Conservation (phyloP, 92 coral and sea anemone species). For the Galaxea fascicularis region DNA sequence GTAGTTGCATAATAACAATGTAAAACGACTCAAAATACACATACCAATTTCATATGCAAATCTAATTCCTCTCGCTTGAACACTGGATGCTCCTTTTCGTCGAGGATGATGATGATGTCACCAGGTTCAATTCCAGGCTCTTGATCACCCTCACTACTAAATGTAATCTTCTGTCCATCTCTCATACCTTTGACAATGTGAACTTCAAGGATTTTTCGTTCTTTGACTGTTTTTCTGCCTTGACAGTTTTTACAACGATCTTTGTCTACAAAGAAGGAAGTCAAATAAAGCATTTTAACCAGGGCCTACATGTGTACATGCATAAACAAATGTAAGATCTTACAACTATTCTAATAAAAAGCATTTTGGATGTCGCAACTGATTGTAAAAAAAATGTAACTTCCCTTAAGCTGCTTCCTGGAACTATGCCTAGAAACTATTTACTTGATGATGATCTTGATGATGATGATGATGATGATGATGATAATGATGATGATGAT, state of each 20-base stretch:
- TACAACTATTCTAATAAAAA: too few species aligned
- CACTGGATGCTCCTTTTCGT: slow-evolving; percentile 83
- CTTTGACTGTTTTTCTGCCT: slow-evolving; percentile 86
- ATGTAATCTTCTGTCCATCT: slow-evolving; percentile 95
- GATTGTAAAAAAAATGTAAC: too few species aligned
- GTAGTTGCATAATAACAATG: too few species aligned
- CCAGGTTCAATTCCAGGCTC: slow-evolving; percentile 93
- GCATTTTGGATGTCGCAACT: too few species aligned
- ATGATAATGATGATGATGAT: too few species aligned
- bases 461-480: too few species aligned
- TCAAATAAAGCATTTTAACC: background rate
- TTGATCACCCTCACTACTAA: slow-evolving; percentile 92
- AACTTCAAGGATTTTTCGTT: slow-evolving; percentile 96
- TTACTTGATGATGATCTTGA: too few species aligned
- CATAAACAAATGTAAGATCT: too few species aligned
- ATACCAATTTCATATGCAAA: slow-evolving; percentile 75
- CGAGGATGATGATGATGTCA: slow-evolving; percentile 90
- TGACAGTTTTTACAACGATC: slow-evolving; percentile 95
- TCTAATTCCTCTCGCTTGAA: slow-evolving; percentile 77
- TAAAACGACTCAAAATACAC: background rate
- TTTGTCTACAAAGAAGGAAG: slow-evolving; percentile 67
- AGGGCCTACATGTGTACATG: background rate
- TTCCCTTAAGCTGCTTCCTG: too few species aligned
- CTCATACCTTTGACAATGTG: slow-evolving; percentile 93
- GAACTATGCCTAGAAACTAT: too few species aligned